Percentiles rank a stretch among this genome's conserved stretches.
phyloP scores from a whole-genome alignment of 1,140 invertebrate species.

The Cydia splendana region DNA sequence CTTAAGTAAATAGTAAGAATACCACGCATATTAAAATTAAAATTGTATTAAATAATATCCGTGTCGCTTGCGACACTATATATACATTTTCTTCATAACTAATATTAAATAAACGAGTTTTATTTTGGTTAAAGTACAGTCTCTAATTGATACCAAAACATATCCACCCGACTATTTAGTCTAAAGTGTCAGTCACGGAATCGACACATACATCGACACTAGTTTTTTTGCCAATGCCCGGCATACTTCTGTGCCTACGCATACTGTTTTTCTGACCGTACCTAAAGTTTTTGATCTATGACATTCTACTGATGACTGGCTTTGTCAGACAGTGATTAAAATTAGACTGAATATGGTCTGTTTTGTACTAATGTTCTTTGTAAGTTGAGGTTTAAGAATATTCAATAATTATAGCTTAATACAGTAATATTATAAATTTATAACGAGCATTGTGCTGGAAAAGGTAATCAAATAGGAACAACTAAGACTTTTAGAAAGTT shows the following conservation, averaged over 20 bases:
- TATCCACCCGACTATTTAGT: conserved; percentile 20
- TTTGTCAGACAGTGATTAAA: conserved; percentile 28
- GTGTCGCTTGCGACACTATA: too few relatives aligned
- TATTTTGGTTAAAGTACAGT: neutral
- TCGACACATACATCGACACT: conserved; percentile 27
- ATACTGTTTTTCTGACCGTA: conserved; percentile 26
- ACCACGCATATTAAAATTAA: too few relatives aligned
- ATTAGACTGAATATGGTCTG: neutral
- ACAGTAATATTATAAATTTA: neutral
- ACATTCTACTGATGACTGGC: neutral
- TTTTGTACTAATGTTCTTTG: neutral
- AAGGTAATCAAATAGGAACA: too few relatives aligned
- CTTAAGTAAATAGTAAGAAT: too few relatives aligned
- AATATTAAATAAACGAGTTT: too few relatives aligned
- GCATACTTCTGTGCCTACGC: conserved; percentile 15
- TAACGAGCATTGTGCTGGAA: too few relatives aligned
- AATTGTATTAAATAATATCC: too few relatives aligned
- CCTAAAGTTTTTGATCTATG: conserved; percentile 27
- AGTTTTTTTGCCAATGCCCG: conserved; percentile 17
- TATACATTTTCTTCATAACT: too few relatives aligned
- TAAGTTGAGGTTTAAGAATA: neutral
- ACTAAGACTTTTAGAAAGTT: too few relatives aligned
- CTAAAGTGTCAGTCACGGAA: conserved; percentile 21
- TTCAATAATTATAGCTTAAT: neutral
- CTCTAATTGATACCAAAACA: neutral